Evolutionary conservation across 1,140 invertebrate genomes (phyloP), one percentile per base, ranked within the genome.

Genomic region (Caerostris darwini): DNA sequence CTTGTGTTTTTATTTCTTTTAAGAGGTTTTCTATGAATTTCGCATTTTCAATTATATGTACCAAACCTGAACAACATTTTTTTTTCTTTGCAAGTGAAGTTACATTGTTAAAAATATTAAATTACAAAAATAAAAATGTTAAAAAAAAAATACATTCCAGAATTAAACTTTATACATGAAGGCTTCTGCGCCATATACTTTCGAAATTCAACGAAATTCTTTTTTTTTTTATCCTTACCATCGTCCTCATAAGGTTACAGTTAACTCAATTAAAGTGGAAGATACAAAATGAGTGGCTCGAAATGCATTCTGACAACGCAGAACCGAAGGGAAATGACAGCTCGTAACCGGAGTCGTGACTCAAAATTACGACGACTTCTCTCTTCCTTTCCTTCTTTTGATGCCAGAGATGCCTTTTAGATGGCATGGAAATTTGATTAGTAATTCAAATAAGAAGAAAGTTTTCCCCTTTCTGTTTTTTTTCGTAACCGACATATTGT

Each of bases 301-400:
- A 50, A 87, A 59, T 58, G 14, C 53, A 10, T 19, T 90, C 87
- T 71, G 87, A 71, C 59, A 56, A n/a, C 64, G 19, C 10, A 56
- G 67, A 90, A 90, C 64, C 57, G 67, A 90, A 77, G 50, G 7
- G 53, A 89, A 71, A 90, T 90, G 88, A 90, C 88, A 90, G 67
- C 14, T 58, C 34, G 88, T 77, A 90, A 77, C 88, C n/a, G 17
- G 64, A 90, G 67, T 57, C 50, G 54, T 90, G 88, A 90, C 17
- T 71, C 53, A 34, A 8, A 77, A 12, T 77, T 77, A 5, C 34
- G 50, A 77, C 50, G 34, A 77, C 34, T 77, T 50, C 10, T 53
- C 8, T 71, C 10, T 12, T 50, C 34, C 34, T 8, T 77, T 77
- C 19, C 8, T 34, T 77, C n/a, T 50, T 53, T 53, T 50, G 17